Percentiles rank a stretch among this genome's conserved stretches.
phyloP scores from a whole-genome alignment of 2,113 vertebrate genomes.

The Oreochromis tanganicae region DNA sequence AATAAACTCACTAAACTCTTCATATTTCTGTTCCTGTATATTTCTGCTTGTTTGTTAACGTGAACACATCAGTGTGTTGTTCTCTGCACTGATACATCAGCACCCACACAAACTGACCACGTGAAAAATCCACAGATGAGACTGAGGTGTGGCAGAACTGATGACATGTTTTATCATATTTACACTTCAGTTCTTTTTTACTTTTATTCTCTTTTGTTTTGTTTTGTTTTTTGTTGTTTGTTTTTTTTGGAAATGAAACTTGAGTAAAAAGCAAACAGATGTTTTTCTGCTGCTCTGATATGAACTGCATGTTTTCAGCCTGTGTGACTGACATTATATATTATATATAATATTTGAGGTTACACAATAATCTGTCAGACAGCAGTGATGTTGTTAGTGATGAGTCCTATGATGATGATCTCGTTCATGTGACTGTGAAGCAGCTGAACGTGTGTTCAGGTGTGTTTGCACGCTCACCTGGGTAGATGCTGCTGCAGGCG shows the following conservation, averaged over 20 bases:
- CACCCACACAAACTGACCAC: neutral
- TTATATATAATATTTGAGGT: neutral
- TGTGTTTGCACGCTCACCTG: slow-evolving; percentile 11
- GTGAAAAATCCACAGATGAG: fast-evolving
- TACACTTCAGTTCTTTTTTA: neutral
- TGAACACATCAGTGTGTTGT: neutral
- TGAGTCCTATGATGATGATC: neutral
- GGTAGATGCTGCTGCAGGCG: neutral
- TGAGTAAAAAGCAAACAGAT: neutral
- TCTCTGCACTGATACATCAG: neutral
- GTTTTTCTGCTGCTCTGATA: neutral
- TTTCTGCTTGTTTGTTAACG: neutral
- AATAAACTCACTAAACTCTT: neutral
- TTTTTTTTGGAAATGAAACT: neutral
- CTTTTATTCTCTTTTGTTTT: fast-evolving
- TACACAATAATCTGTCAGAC: neutral
- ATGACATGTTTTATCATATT: neutral
- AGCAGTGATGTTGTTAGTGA: neutral
- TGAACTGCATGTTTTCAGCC: fast-evolving
- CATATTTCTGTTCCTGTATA: neutral
- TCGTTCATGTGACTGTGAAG: neutral
- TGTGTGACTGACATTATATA: neutral
- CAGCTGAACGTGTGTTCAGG: neutral
- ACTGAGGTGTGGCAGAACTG: fast-evolving
- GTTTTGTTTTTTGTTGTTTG: neutral